Conservation (phyloP, 2,888 invertebrate genomes). For the Rotaria macrura region DNA sequence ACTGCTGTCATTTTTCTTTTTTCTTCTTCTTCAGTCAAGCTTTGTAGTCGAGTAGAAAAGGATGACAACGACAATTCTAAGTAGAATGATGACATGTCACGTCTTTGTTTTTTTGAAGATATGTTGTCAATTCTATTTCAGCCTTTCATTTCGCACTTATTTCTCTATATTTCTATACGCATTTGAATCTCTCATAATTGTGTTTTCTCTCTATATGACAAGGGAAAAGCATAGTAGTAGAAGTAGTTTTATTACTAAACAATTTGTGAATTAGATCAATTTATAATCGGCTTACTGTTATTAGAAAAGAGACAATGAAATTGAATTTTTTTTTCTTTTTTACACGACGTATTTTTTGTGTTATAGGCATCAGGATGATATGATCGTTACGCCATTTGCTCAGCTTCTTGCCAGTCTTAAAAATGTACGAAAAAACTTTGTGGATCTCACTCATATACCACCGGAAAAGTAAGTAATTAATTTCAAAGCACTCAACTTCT, state of each 20-base stretch:
- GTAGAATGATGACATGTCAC: slow-evolving; percentile 8
- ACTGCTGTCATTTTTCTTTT: not conserved
- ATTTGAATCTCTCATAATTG: not conserved
- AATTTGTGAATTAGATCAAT: not conserved
- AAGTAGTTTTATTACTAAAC: not conserved
- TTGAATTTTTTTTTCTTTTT: no score
- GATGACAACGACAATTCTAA: not conserved
- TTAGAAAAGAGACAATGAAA: not conserved
- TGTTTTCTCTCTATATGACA: not conserved
- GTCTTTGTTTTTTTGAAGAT: not conserved
- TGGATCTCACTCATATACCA: slow-evolving; percentile 74
- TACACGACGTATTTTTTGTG: not conserved
- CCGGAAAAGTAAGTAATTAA: slow-evolving; percentile 33
- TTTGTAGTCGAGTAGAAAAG: not conserved
- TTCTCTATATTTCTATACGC: not conserved
- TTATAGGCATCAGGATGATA: slow-evolving; percentile 77
- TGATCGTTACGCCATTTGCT: slow-evolving; percentile 99
- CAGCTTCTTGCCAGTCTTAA: slow-evolving; percentile 96
- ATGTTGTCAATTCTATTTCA: not conserved
- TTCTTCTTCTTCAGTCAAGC: not conserved
- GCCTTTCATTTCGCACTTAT: not conserved
- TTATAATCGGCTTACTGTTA: not conserved
- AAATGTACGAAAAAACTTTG: slow-evolving; percentile 93
- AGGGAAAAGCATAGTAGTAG: not conserved
- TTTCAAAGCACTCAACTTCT: not conserved